These are phyloP conservation scores for Beroe ovata DNA, from an alignment of 37 sponge, comb jelly and placozoan genomes.

Conservation along the genomic window DNA sequence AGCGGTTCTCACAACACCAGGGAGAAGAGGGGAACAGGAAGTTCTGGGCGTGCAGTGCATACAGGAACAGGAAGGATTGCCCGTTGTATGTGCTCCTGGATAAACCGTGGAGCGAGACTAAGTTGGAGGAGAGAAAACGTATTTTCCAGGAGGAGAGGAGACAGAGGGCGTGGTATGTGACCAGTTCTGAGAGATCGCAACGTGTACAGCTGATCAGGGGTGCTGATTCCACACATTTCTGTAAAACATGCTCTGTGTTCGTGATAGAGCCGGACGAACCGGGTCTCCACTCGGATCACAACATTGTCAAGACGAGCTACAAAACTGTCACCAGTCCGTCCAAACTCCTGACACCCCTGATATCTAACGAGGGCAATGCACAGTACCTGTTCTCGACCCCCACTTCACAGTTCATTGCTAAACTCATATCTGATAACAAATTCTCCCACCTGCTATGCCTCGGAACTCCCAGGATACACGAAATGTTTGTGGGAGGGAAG, in stretches of 20 bases:
- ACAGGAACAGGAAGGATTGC: slow-evolving; percentile 58
- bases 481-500: slow-evolving; percentile 38
- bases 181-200: not conserved
- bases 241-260: slow-evolving; percentile 39
- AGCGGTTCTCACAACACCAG: slow-evolving; percentile 55
- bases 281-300: slow-evolving; percentile 14
- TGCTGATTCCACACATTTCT: not conserved
- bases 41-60: slow-evolving; percentile 51
- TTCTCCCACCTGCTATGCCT: slow-evolving; percentile 36
- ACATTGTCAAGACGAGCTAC: slow-evolving; percentile 21
- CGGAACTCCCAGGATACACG: slow-evolving; percentile 38
- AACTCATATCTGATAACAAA: not conserved
- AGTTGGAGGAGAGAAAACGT: not conserved
- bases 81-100: slow-evolving; percentile 30
- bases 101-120: slow-evolving; percentile 24
- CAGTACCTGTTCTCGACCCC: slow-evolving; percentile 23
- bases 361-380: slow-evolving; percentile 42
- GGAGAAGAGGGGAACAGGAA: slow-evolving; percentile 17
- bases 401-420: slow-evolving; percentile 18
- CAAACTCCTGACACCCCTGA: not conserved
- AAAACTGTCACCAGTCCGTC: slow-evolving; percentile 22
- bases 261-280: slow-evolving; percentile 10
- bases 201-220: slow-evolving; percentile 22
- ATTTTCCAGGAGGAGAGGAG: slow-evolving; percentile 58
- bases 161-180: slow-evolving; percentile 39